These are phyloP conservation scores for Dryocosmus kuriphilus DNA, from an alignment of 2,888 invertebrate species.

Conservation along the genomic window DNA sequence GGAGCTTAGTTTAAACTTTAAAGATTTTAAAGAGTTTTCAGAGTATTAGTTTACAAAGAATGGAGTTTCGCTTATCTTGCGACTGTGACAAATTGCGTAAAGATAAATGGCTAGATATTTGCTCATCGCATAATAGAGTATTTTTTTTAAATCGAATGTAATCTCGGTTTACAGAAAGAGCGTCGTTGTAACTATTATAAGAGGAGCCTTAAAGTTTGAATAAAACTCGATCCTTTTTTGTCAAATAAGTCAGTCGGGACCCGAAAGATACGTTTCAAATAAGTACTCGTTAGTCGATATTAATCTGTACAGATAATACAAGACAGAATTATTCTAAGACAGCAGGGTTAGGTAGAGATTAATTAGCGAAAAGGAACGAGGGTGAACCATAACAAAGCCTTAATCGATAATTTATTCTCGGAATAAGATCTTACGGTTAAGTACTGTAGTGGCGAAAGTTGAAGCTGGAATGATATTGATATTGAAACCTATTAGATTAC, in stretches of 20 bases:
- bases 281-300: slow-evolving; percentile 70
- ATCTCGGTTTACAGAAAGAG: slow-evolving; percentile 37
- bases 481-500: slow-evolving; percentile 68
- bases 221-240: slow-evolving; percentile 48
- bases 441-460: slow-evolving; percentile 28
- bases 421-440: slow-evolving; percentile 57
- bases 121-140: slow-evolving; percentile 27
- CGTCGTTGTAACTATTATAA: slow-evolving; percentile 22
- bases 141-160: background rate
- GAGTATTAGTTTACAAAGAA: background rate
- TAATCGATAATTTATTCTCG: slow-evolving; percentile 67
- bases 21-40: slow-evolving; percentile 10
- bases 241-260: slow-evolving; percentile 70
- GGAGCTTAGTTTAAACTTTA: background rate
- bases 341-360: slow-evolving; percentile 46
- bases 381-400: slow-evolving; percentile 61
- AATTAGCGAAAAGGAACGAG: slow-evolving; percentile 43
- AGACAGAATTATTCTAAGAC: slow-evolving; percentile 53
- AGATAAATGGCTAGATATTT: background rate
- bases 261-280: slow-evolving; percentile 70
- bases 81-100: slow-evolving; percentile 26
- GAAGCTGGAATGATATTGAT: slow-evolving; percentile 41
- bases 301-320: slow-evolving; percentile 60
- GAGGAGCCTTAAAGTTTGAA: slow-evolving; percentile 38
- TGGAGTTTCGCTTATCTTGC: background rate